These are phyloP conservation scores for Leiothrix lutea DNA, from an alignment of 2,113 vertebrate species.

Conservation along the genomic window DNA sequence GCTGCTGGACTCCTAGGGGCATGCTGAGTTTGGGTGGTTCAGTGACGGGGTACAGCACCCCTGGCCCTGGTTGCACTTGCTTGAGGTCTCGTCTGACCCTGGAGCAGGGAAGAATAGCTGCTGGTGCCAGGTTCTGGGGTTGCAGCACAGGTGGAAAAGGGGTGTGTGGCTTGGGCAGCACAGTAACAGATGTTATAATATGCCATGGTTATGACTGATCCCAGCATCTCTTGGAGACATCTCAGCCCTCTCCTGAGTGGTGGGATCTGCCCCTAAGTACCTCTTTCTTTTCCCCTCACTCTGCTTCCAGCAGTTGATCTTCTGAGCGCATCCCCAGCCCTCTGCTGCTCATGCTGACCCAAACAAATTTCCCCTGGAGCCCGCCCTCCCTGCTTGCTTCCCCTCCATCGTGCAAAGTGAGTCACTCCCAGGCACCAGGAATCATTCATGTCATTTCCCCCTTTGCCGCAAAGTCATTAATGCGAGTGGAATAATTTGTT, in stretches of 20 bases:
- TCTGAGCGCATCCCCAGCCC: background rate
- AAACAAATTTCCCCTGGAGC: background rate
- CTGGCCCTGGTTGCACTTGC: background rate
- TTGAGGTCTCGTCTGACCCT: background rate
- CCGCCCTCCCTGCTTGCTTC: background rate
- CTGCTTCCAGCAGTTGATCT: background rate
- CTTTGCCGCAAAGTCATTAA: conserved; percentile 65
- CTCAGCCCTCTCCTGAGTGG: background rate
- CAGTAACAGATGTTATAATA: background rate
- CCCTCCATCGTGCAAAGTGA: background rate
- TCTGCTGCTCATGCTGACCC: background rate
- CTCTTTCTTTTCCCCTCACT: background rate
- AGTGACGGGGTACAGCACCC: background rate
- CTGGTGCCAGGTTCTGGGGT: background rate
- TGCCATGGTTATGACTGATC: background rate
- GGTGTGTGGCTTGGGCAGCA: accelerated
- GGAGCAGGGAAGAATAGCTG: accelerated
- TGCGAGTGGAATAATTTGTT: conserved; percentile 58
- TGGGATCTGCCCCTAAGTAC: background rate
- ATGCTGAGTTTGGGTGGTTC: background rate
- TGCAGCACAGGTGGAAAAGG: background rate
- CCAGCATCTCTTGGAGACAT: background rate
- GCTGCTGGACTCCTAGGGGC: background rate
- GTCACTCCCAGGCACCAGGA: conserved; percentile 27
- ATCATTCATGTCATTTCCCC: conserved; percentile 57